Base-by-base conservation (phyloP, 2,888 invertebrate species). In the Lottia scabra region DNA sequence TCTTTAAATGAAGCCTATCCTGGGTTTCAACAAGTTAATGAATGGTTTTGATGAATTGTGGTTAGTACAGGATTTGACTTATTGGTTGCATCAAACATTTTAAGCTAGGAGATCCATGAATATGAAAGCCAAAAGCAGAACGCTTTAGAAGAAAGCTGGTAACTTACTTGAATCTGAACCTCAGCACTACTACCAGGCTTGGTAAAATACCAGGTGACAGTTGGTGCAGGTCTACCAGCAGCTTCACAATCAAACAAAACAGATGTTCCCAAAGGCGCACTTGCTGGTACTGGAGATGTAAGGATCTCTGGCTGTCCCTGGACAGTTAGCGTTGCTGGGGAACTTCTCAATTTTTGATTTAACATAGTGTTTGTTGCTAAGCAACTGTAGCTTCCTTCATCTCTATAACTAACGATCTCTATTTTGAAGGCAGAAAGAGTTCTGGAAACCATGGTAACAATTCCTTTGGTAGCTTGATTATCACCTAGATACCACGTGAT, bases 171-270 rank as follows among this genome's bases (percentile, higher is more conserved):
- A 38, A 38, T 38, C 10, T 38, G 38, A 10, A 38, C 38, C 38
- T 38, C 38, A 38, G 10, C 10, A 38, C 10, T 38, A 38, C 38
- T 38, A 38, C 38, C 38, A 38, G 10, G 1, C 5, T 38, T 38
- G 38, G 38, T 56, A 23, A 56, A 56, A 48, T 48, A 70, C 70
- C 70, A 70, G 45, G 70, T 65, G 48, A 70, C 38, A 19, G 46
- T 30, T n/a, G 70, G 70, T 12, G 45, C 30, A 26, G 70, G 70
- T 65, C 65, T 63, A 16, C 70, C 70, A 19, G 48, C 70, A 12
- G 65, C 64, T 38, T 43, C 44, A 45, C 70, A 70, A 65, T 48
- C 43, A 65, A 70, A 70, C 23, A 65, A 48, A 19, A 48, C 65
- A 27, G 30, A 56, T n/a, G 56, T 43, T 45, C 65, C 65, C 27